Base-by-base conservation (phyloP, 2,888 invertebrate genomes). In the Watsonalla binaria region DNA sequence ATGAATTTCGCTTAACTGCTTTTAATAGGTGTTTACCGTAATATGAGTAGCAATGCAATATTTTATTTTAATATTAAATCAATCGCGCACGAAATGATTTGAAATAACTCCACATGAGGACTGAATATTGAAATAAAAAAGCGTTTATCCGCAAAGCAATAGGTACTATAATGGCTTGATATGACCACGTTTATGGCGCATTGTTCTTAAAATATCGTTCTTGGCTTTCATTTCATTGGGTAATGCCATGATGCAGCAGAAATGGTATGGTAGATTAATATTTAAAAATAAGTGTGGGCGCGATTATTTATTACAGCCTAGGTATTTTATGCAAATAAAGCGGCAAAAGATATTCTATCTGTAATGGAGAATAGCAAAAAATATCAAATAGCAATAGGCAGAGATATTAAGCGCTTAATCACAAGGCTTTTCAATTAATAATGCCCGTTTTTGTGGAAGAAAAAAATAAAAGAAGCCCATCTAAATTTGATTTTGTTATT, bases 181-280 rank as follows among this genome's bases (percentile, higher is more conserved):
- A 82, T 79, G 77, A 74, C 69, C 69, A 73, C 74, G 78, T 89
- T 89, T 89, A 90, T 88, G 72, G 80, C 81, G 76, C 78, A 90
- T 90, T 89, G 88, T 90, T 88, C 82, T 76, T 76, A 53, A 66
- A 67, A 78, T 82, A 76, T 81, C 82, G 80, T 78, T 78, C 76
- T 82, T 79, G 80, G 76, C 80, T 79, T 82, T 79, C 74, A 73
- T 77, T 81, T 81, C 78, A 80, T 74, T 81, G 79, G 78, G 75
- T 74, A 74, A 77, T 72, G 72, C 64, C 68, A 72, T 82, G 76
- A 77, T 82, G 76, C 73, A 74, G 76, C 71, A 70, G 67, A 70
- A 73, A 80, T 82, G 82, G 80, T 83, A 74, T 78, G 69, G 61
- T 61, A 63, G 70, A 72, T 74, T 66, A 70, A 70, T 69, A 71